These are phyloP conservation scores for Stenurella melanura DNA, from an alignment of 2,888 invertebrate genomes.

Conservation along the genomic window DNA sequence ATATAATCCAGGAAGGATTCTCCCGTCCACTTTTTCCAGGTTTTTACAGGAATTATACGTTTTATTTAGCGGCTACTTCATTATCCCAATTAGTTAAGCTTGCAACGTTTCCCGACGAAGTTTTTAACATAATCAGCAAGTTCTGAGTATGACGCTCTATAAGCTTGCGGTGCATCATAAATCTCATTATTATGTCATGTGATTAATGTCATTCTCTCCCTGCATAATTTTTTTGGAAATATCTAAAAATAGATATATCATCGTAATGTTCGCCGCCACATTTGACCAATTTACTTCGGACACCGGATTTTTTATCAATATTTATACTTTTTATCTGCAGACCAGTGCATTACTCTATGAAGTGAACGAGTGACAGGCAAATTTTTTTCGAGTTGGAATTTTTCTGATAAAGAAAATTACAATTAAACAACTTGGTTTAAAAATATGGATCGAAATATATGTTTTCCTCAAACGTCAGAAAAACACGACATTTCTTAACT, in stretches of 20 bases:
- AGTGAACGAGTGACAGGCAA: too few species aligned
- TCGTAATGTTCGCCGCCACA: not conserved
- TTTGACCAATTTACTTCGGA: not conserved
- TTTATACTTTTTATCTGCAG: not conserved
- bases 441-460: too few species aligned
- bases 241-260: not conserved
- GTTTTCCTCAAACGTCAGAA: too few species aligned
- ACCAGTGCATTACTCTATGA: too few species aligned
- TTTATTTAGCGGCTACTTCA: not conserved
- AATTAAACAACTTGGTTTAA: too few species aligned
- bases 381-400: too few species aligned
- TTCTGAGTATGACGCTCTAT: not conserved
- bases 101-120: not conserved
- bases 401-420: too few species aligned
- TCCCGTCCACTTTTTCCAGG: not conserved
- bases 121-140: constrained; percentile 7
- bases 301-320: not conserved
- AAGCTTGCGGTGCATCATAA: not conserved
- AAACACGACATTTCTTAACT: too few species aligned
- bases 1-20: not conserved
- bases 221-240: too few species aligned
- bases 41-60: not conserved
- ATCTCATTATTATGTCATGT: not conserved
- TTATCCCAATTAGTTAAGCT: not conserved
- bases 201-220: not conserved